Percentiles rank a stretch among this genome's conserved stretches.
Conservation (phyloP, 2,113 vertebrate species). For the Hylia prasina region DNA sequence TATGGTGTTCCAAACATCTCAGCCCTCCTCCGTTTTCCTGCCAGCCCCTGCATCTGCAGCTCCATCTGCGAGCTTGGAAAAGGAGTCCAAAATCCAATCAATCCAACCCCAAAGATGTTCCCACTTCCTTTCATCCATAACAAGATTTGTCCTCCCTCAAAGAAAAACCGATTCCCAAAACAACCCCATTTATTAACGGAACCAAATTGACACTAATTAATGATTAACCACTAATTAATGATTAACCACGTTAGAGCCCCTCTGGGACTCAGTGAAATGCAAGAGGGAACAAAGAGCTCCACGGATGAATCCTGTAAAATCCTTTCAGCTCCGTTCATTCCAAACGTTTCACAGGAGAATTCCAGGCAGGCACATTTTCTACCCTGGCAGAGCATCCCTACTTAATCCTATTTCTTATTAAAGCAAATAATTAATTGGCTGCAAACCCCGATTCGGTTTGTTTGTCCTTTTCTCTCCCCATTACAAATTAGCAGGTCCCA, state of each 20-base stretch:
- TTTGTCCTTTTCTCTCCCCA: not conserved
- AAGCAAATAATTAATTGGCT: not conserved
- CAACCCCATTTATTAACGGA: accelerated
- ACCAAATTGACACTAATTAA: not conserved
- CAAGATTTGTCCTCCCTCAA: not conserved
- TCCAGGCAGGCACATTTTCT: not conserved
- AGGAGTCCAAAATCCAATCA: not conserved
- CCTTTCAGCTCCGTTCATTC: not conserved
- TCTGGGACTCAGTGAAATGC: not conserved
- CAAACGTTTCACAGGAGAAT: not conserved
- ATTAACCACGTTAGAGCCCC: not conserved
- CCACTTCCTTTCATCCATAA: not conserved
- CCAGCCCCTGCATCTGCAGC: not conserved
- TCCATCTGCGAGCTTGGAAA: not conserved
- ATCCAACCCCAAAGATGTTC: not conserved
- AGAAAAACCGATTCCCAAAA: not conserved
- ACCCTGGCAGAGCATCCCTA: not conserved
- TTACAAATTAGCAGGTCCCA: not conserved
- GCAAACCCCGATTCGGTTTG: not conserved
- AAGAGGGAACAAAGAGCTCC: not conserved
- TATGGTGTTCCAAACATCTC: not conserved
- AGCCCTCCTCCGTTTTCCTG: not conserved
- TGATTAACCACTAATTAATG: not conserved
- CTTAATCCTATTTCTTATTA: not conserved
- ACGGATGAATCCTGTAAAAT: not conserved